Base-by-base conservation (phyloP, 2,888 invertebrate species). In the Drosophila mayaguana region DNA sequence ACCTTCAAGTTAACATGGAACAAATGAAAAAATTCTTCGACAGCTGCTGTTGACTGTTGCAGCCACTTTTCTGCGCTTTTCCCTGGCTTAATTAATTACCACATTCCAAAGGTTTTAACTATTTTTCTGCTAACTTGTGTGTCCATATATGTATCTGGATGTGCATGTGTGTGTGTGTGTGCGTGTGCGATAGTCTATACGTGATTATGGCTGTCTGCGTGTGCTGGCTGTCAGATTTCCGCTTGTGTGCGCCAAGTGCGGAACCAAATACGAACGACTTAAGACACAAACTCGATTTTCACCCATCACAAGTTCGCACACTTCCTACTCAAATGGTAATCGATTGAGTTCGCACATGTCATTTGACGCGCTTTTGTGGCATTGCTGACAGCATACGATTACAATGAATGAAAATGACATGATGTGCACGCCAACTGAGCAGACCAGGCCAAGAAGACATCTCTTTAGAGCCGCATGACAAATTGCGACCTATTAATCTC, bases 321-420 rank as follows among this genome's bases (percentile, higher is more conserved):
- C 80, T 87, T 87, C 80, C 84, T 82, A 78, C 72, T 80, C 82
- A 54, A 71, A 69, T 74, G 73, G 51, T 84, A 84, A 84, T 87
- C 82, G 87, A 85, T 85, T 87, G 84, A 85, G 84, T 84, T 84
- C 87, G 82, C 80, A 87, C 84, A 85, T 85, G 84, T 87, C 82
- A 78, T 82, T 82, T 84, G 84, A 82, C 66, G 70, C 65, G 76
- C 80, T 80, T 84, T 82, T 85, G 87, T 81, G 78, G 82, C 84
- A 84, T 68, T 84, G 84, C 72, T 84, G 84, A 87, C 84, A 85
- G 87, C 87, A 73, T 63, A 74, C 66, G 63, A 76, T 76, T 71
- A 68, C 79, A 79, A 78, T 87, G 68, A 80, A 83, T 81, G 86
- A 81, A 87, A 87, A 78, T 70, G 87, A 81, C 84, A 86, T 83